Evolutionary conservation across 2,113 vertebrate species (phyloP), one percentile per base, ranked within the genome.

Genomic region (Probosciger aterrimus): DNA sequence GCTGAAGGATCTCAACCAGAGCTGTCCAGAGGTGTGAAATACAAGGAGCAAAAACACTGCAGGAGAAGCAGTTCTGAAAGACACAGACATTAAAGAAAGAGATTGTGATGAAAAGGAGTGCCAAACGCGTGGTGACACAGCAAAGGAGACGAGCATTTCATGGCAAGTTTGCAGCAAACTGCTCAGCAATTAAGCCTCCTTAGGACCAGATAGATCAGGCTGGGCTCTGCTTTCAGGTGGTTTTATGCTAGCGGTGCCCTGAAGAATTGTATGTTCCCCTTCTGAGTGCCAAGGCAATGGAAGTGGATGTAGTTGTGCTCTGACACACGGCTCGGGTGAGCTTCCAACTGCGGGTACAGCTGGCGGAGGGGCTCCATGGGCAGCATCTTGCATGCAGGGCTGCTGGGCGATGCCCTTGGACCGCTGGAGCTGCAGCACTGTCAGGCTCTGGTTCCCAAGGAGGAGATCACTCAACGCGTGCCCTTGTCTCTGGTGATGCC

Each of bases 401-500:
- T 35, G 53, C 47, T 24, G n/a, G 20, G 14, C 0, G 0, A 39
- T 4, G 11, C 60, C 68, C 90, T 33, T 5, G 68, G 60, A 18
- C 30, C 8, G 13, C 50, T 10, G 30, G 82, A 90, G 55, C 59
- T 39, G 82, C 31, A 7, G 49, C 5, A 25, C 35, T 5, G 1
- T 23, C 13, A 1, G 49, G 52, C 6, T 0, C 75, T 43, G 46
- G 50, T 27, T 93, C 37, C 59, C 64, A 15, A 23, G 63, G 82
- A 92, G 82, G 69, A 50, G 92, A 75, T 94, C n/a, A 4, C 68
- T 60, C 90, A 70, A 35, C 2, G 9, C 2, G 4, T 62, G 86
- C 80, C 92, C 92, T 70, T 82, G 86, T 76, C 91, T 55, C 81
- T 19, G 70, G 70, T 82, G 73, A 31, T 49, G 79, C 95, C 90